Evolutionary conservation across 2,888 invertebrate genomes (phyloP), one percentile per base, ranked within the genome.

Genomic region (Eumerus sabulonum): DNA sequence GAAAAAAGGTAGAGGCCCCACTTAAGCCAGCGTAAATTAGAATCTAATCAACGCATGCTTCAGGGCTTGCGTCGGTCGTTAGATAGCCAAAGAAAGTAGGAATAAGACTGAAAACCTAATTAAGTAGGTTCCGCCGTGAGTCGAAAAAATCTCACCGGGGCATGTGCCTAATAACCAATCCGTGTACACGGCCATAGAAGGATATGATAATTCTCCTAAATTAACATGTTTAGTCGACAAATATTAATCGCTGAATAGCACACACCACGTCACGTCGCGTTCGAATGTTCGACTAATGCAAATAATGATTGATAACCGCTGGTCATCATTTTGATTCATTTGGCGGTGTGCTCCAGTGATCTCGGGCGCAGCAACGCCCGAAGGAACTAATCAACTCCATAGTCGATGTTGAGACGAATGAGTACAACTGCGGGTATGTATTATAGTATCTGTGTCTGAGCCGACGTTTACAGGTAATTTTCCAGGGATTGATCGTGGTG

Each of bases 181-280:
- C 27, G n/a, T n/a, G n/a, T n/a, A n/a, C n/a, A n/a, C 27, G 27
- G 27, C 56, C 47, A 1, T 16, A 19, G 42, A 62, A 44, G 45
- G 62, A 57, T 72, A 72, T 72, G 77, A 71, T 77, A 77, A 77
- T 77, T 63, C 51, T 42, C 38, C 56, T 45, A 79, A 79, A 79
- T 79, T 68, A 74, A 79, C 73, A 79, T 79, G 79, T 79, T 79
- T 60, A 79, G 60, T 74, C 73, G 79, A 79, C 68, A 79, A 74
- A 74, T 64, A 70, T 79, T 79, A 79, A 74, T 79, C 64, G 56
- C 60, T 51, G 48, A 60, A 45, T 56, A 51, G 74, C 73, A 68
- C 60, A 27, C 27, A 27, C 27, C 27, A 27, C 27, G 54, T 68
- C 27, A 27, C 27, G 27, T 2, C 27, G 7, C 56, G 64, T n/a